A percentile compares a stretch with the other conserved stretches of the same genome.
Evolutionary conservation across 2,888 invertebrate species (phyloP).

Genomic region (Hirtodrosophila confusa): DNA sequence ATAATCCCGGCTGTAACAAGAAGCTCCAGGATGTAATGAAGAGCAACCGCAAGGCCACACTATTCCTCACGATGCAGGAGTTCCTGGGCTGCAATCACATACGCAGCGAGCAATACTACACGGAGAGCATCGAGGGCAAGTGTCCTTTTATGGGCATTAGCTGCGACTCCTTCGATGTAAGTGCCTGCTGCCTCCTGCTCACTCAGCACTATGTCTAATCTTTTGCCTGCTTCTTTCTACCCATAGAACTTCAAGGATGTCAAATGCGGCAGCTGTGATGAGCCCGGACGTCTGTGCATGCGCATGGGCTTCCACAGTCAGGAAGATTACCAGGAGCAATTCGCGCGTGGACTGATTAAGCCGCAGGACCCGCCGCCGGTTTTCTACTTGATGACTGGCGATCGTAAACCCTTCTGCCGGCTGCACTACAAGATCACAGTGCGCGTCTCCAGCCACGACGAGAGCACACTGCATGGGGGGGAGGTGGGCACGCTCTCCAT

Average conservation of each 20-base stretch:
- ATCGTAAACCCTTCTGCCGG: conserved; percentile 91
- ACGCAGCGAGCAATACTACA: conserved; percentile 92
- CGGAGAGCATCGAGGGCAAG: conserved; percentile 91
- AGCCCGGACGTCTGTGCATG: conserved; percentile 88
- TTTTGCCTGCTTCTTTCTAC: conserved; percentile 40
- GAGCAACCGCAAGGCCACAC: conserved; percentile 86
- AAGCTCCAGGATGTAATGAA: conserved; percentile 88
- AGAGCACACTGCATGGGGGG: conserved; percentile 90
- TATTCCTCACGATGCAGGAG: conserved; percentile 86
- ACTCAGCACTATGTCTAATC: neutral
- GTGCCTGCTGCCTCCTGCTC: conserved; percentile 26
- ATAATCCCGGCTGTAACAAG: conserved; percentile 89
- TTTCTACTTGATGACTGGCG: conserved; percentile 90
- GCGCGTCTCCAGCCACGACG: conserved; percentile 89
- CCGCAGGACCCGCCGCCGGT: conserved; percentile 85
- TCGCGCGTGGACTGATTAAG: conserved; percentile 84
- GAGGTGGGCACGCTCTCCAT: conserved; percentile 91
- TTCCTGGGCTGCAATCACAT: conserved; percentile 94
- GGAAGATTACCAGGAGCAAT: conserved; percentile 85
- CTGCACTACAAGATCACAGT: conserved; percentile 91
- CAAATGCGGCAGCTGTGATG: conserved; percentile 89
- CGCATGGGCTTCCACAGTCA: conserved; percentile 88
- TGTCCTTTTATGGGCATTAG: conserved; percentile 92
- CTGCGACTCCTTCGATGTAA: conserved; percentile 91
- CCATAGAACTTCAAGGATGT: conserved; percentile 88